Base-by-base conservation (phyloP, 2,888 invertebrate genomes). In the Heliconius cydno region DNA sequence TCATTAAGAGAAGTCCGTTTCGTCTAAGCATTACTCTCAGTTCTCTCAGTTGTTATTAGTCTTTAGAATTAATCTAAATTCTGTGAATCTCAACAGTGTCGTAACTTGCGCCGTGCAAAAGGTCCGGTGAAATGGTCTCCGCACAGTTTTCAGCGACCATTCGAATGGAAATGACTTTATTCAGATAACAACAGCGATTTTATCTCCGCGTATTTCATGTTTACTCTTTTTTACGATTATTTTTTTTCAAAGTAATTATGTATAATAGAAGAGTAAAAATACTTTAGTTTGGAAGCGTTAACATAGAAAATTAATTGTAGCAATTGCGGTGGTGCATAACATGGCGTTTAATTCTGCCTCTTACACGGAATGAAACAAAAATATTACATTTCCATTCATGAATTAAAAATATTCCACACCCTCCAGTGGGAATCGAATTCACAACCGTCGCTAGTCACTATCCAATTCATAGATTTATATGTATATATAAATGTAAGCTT, bases 101-200 rank as follows among this genome's bases (percentile, higher is more conserved):
- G 4, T 81, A 2, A 46, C 82, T 86, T 86, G 79, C 0, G 75
- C 86, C 89, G 78, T 77, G 80, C 68, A 82, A 86, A 86, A 87
- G 88, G 92, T 92, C 91, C 92, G 86, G 90, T 85, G 85, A 90
- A 92, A 89, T 88, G 90, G 89, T 83, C 84, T 86, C 86, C 87
- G 84, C 88, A 85, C 90, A 90, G 92, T 91, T 92, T 92, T 90
- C 91, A 91, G 87, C 88, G 88, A 86, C 87, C 92, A 90, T 92
- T 92, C 92, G 92, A 92, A 93, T 92, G 90, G 88, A 87, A 92
- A 93, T 90, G 92, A 90, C 92, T 93, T 91, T 91, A 93, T 92
- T 91, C 90, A 88, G 92, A 92, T 93, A 92, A 90, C 92, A 88
- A 86, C 89, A 86, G 85, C 85, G 90, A 91, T 91, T 91, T 89